phyloP scores from a whole-genome alignment of 2,113 vertebrate species.

The Poeciliopsis turrubarensis region DNA sequence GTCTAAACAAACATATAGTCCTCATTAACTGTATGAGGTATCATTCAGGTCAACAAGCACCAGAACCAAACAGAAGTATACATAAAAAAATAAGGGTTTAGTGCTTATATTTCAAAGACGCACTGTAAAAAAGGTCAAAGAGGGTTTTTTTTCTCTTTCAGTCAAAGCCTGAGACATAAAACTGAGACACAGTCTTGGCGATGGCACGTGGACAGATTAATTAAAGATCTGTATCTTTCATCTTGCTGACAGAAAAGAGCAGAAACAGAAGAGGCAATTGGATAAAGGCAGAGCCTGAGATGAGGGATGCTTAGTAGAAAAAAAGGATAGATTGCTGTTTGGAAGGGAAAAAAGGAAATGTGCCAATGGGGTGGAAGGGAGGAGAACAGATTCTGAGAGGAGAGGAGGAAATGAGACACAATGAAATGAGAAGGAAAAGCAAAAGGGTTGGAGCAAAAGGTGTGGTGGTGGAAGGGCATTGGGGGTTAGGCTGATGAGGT shows the following conservation, averaged over 20 bases:
- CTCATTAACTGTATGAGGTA: background rate
- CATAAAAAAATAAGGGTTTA: slow-evolving; percentile 25
- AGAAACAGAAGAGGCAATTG: slow-evolving; percentile 37
- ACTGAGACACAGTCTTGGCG: slow-evolving; percentile 50
- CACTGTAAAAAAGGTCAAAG: slow-evolving; percentile 59
- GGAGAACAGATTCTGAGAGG: slow-evolving; percentile 23
- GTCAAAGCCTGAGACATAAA: slow-evolving; percentile 41
- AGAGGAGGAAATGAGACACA: slow-evolving; percentile 36
- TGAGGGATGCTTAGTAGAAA: slow-evolving; percentile 36
- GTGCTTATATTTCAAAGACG: slow-evolving; percentile 44
- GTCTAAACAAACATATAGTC: too few species aligned
- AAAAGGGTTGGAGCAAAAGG: slow-evolving; percentile 10
- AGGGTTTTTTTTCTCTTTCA: slow-evolving; percentile 18
- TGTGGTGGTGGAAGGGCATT: slow-evolving; percentile 2
- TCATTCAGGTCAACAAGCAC: slow-evolving; percentile 19
- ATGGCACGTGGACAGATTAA: slow-evolving; percentile 73
- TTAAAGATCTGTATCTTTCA: slow-evolving; percentile 76
- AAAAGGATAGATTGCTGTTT: slow-evolving; percentile 34
- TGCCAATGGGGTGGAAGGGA: slow-evolving; percentile 15
- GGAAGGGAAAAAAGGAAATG: slow-evolving; percentile 21
- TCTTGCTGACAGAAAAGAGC: slow-evolving; percentile 48
- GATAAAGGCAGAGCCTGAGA: slow-evolving; percentile 28
- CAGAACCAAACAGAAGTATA: slow-evolving; percentile 23
- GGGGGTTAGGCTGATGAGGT: slow-evolving; percentile 9
- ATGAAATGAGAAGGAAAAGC: slow-evolving; percentile 33